Conservation (phyloP, 2,797 vertebrate species). For the Varecia variegata region DNA sequence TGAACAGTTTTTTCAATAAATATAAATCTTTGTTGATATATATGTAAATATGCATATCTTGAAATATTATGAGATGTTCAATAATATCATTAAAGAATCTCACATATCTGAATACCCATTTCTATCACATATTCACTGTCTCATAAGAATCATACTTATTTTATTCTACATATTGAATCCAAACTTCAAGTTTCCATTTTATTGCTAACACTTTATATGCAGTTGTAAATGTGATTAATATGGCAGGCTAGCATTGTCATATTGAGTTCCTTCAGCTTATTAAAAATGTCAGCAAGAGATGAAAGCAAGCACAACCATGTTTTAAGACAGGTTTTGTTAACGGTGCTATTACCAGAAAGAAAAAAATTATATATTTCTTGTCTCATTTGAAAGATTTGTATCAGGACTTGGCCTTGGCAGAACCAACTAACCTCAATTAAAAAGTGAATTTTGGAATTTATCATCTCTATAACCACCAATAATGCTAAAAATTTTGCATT, state of each 20-base stretch:
- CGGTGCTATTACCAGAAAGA: neutral
- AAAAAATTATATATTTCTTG: neutral
- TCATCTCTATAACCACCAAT: conserved; percentile 8
- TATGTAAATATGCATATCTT: neutral
- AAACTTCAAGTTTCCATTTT: conserved; percentile 55
- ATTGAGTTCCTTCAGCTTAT: conserved; percentile 28
- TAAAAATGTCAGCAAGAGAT: conserved; percentile 44
- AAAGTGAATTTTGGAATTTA: conserved; percentile 40
- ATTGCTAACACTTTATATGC: conserved; percentile 10
- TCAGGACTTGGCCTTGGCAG: neutral
- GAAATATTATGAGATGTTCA: conserved; percentile 24
- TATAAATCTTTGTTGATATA: neutral
- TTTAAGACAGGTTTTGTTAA: conserved; percentile 39
- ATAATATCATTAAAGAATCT: neutral
- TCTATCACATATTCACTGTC: neutral
- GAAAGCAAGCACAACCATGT: neutral
- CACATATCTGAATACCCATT: neutral
- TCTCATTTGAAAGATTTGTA: conserved; percentile 49
- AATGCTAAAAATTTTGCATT: conserved; percentile 34
- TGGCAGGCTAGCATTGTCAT: neutral
- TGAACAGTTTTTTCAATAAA: conserved; percentile 14
- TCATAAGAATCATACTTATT: conserved; percentile 28
- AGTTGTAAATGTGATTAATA: conserved; percentile 47
- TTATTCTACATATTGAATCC: conserved; percentile 52
- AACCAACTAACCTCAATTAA: conserved; percentile 20